phyloP scores from a whole-genome alignment of 2,888 invertebrate genomes.

The Polydrusus pterygomalis region DNA sequence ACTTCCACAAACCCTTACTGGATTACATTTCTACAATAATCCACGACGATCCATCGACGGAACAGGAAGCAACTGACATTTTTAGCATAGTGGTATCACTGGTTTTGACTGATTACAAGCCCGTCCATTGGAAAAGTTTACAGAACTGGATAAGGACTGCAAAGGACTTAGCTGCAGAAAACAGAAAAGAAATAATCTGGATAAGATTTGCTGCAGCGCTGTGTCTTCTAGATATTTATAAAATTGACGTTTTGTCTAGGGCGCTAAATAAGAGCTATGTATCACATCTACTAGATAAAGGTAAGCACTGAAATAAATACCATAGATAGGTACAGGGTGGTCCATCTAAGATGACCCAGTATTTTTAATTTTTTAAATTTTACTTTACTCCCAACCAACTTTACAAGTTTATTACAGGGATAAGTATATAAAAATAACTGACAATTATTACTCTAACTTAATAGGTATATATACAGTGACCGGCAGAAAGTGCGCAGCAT shows the following conservation, averaged over 20 bases:
- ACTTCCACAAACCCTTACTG: constrained; percentile 75
- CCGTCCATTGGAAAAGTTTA: constrained; percentile 75
- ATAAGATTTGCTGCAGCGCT: constrained; percentile 75
- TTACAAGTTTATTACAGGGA: too few species aligned
- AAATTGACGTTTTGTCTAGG: constrained; percentile 73
- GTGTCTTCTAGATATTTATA: constrained; percentile 77
- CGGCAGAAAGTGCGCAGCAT: too few species aligned
- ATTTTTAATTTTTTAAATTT: too few species aligned
- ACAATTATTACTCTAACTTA: too few species aligned
- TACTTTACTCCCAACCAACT: too few species aligned
- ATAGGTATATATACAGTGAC: too few species aligned
- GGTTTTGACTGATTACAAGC: constrained; percentile 76
- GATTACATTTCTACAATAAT: constrained; percentile 76
- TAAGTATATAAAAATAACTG: too few species aligned
- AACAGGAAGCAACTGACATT: constrained; percentile 70
- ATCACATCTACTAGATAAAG: constrained; percentile 63
- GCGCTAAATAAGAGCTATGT: constrained; percentile 75
- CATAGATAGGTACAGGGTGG: background rate
- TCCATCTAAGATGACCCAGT: too few species aligned
- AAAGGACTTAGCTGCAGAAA: constrained; percentile 53
- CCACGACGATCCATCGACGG: constrained; percentile 68
- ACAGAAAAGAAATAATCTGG: constrained; percentile 62
- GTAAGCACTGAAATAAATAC: constrained; percentile 59
- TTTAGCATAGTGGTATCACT: constrained; percentile 75
- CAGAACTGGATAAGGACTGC: constrained; percentile 61